phyloP scores from a whole-genome alignment of 2,113 vertebrate species.

The Myotis davidii region DNA sequence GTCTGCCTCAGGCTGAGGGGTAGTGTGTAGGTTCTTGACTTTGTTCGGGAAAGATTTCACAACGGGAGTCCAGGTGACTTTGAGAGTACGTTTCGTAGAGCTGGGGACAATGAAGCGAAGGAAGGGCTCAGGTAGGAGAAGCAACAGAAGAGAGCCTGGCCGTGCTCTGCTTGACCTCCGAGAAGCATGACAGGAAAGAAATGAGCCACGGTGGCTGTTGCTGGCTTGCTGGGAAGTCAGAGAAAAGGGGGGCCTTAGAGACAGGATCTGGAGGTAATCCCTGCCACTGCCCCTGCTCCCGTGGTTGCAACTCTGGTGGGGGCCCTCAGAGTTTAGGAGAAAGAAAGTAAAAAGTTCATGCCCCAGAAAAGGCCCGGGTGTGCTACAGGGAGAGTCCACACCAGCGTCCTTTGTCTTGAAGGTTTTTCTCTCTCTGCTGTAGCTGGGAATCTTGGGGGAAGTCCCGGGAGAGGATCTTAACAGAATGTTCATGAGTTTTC shows the following conservation, averaged over 20 bases:
- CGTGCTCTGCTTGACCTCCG: not conserved
- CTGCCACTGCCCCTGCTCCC: not conserved
- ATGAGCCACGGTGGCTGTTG: not conserved
- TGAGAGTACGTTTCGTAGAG: not conserved
- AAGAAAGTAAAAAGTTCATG: not conserved
- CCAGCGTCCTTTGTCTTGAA: not conserved
- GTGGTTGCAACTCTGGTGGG: not conserved
- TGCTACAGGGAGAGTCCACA: not conserved
- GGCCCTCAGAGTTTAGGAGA: not conserved
- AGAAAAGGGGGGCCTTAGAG: not conserved
- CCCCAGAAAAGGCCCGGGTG: not conserved
- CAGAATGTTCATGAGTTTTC: not conserved
- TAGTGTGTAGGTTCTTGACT: not conserved
- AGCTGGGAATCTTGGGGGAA: not conserved
- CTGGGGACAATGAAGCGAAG: not conserved
- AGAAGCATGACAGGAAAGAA: not conserved
- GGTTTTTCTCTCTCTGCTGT: not conserved
- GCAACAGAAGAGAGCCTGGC: not conserved
- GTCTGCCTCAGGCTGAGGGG: not conserved
- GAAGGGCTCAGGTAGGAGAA: not conserved
- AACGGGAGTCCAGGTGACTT: rapidly evolving
- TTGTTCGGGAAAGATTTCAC: not conserved
- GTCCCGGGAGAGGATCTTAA: not conserved
- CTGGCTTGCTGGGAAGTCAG: not conserved
- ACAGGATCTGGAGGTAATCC: not conserved